Evolutionary conservation across 2,888 invertebrate genomes (phyloP).

Genomic region (Lysandra bellargus): DNA sequence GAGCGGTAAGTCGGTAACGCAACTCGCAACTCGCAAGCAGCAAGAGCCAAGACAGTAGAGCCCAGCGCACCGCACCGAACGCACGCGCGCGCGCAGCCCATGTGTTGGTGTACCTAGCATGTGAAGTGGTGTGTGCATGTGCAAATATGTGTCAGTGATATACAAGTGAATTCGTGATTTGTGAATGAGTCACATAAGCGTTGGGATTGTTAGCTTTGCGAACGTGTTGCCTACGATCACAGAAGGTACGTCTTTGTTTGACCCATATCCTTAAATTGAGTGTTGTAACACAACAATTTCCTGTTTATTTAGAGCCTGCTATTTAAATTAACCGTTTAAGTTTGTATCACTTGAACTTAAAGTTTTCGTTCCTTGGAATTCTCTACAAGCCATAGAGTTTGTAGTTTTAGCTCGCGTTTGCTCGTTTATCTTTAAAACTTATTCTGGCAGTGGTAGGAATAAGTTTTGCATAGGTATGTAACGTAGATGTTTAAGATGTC

Average conservation of each 20-base stretch:
- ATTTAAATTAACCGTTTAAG: not conserved
- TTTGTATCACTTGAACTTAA: not conserved
- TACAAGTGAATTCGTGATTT: slow-evolving; percentile 51
- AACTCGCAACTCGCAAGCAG: not conserved
- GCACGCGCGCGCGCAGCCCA: slow-evolving; percentile 69
- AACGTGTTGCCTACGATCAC: slow-evolving; percentile 78
- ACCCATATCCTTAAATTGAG: not conserved
- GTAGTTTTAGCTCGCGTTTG: slow-evolving; percentile 7
- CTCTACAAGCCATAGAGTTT: not conserved
- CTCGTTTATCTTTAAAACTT: slow-evolving; percentile 1
- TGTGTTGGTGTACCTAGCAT: slow-evolving; percentile 62
- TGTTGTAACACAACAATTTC: not conserved
- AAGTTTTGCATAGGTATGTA: not conserved
- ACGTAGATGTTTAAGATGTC: not conserved
- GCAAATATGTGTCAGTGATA: slow-evolving; percentile 20
- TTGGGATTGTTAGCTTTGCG: slow-evolving; percentile 76
- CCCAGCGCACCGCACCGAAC: slow-evolving; percentile 61
- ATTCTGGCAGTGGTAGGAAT: not conserved
- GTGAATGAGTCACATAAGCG: slow-evolving; percentile 80
- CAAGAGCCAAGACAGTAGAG: slow-evolving; percentile 55
- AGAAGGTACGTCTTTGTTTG: slow-evolving; percentile 60
- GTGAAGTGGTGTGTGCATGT: slow-evolving; percentile 59
- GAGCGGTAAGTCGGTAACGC: slow-evolving; percentile 65
- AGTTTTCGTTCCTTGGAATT: slow-evolving; percentile 1
- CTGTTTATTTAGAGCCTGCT: not conserved